Percentiles rank a stretch among this genome's conserved stretches.
phyloP scores from a whole-genome alignment of 2,113 vertebrate species.

The Epinephelus fuscoguttatus region DNA sequence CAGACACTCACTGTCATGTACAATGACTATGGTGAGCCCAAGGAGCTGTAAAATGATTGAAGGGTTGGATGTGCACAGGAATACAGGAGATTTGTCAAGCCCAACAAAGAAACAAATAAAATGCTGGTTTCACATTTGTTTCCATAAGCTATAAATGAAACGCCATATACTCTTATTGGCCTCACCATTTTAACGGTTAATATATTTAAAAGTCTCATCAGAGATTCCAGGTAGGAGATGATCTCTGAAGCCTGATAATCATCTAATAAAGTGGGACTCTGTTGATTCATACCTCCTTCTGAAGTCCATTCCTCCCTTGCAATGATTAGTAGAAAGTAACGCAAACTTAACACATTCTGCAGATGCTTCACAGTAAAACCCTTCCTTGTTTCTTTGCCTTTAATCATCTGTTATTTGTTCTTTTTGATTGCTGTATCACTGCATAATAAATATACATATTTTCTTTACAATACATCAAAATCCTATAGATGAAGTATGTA shows the following conservation, averaged over 20 bases:
- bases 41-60: conserved; percentile 87
- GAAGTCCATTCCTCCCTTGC: neutral
- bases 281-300: neutral
- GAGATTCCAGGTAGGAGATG: neutral
- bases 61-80: neutral
- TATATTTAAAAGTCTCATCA: neutral
- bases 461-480: neutral
- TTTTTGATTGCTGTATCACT: neutral
- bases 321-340: neutral
- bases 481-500: neutral
- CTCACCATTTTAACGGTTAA: neutral
- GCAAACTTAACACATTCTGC: neutral
- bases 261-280: neutral
- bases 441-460: neutral
- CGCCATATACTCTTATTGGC: neutral
- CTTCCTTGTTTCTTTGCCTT: neutral
- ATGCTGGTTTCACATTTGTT: conserved; percentile 28
- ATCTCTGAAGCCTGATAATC: neutral
- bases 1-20: conserved; percentile 94
- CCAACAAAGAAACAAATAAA: conserved; percentile 27
- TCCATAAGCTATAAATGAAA: conserved; percentile 9
- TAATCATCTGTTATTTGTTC: too few species aligned
- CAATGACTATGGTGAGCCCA: conserved; percentile 96
- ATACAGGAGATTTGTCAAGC: neutral
- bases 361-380: conserved; percentile 2